phyloP scores from a whole-genome alignment of 2,113 vertebrate species.

The Paramormyrops kingsleyae region DNA sequence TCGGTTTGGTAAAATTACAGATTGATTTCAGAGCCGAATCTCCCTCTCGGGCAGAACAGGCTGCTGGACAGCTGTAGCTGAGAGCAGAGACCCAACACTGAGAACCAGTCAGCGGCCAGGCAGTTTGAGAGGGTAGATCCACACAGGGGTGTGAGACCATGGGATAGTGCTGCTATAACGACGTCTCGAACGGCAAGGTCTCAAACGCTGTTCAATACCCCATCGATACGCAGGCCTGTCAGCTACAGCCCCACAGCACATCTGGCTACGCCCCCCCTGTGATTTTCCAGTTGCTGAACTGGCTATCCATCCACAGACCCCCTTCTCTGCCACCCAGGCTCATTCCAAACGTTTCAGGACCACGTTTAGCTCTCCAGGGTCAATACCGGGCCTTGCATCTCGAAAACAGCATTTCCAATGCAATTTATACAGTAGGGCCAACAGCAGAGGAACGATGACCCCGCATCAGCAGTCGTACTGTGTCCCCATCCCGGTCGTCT shows the following conservation, averaged over 20 bases:
- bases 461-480: not conserved
- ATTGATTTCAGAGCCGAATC: not conserved
- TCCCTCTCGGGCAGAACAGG: not conserved
- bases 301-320: not conserved
- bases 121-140: not conserved
- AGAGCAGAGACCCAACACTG: not conserved
- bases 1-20: not conserved
- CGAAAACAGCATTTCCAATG: not conserved
- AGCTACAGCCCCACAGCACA: not conserved
- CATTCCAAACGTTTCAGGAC: not conserved
- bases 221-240: not conserved
- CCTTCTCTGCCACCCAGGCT: not conserved
- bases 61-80: not conserved
- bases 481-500: not conserved
- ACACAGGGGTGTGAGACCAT: not conserved
- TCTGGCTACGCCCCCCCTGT: not conserved
- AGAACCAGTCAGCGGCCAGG: not conserved
- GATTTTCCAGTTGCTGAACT: not conserved
- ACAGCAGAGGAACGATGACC: not conserved
- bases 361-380: not conserved
- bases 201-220: not conserved
- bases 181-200: not conserved
- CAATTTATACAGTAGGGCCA: not conserved
- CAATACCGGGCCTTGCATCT: not conserved
- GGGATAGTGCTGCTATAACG: not conserved